Base-by-base conservation (phyloP, 2,888 invertebrate species). In the Epirrhoe tristata region DNA sequence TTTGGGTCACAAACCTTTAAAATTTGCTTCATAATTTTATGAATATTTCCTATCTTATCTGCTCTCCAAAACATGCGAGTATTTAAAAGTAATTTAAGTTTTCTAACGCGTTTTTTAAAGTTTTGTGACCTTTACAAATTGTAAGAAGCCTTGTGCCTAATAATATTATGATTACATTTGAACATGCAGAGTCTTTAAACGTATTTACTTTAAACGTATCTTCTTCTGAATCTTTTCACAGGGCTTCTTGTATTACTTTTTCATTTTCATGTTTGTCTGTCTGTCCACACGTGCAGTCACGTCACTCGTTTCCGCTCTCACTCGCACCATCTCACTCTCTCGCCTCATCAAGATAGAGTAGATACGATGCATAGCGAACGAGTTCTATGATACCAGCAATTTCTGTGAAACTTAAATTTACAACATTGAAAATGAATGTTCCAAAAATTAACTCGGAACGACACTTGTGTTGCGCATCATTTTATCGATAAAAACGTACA, bases 301-400 rank as follows among this genome's bases (percentile, higher is more conserved):
- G 90, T 88, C 91, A 91, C 89, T 84, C 88, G 88, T 92, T 91
- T 92, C 90, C 90, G 89, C 90, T 92, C 90, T 88, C 92, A 89
- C 91, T 85, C 90, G 90, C 93, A 91, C 91, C 88, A 88, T 90
- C 86, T 91, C 92, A 91, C 90, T 89, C 86, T 89, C 78, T 89
- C 88, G 89, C 89, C 88, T 90, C 92, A 92, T 91, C 82, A 82
- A 75, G 68, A 73, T 68, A 69, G 63, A 53, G 62, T 84, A 82
- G 81, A 89, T 86, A 83, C 82, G 70, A 73, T 75, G 74, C 75
- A 81, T 75, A 82, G 83, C 81, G 86, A 43, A 8, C 4, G 39
- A 43, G 39, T 43, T 43, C 39, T 12, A 12, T 43, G 39, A 43
- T 43, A 43, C 12, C 39, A 43, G n/a, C n/a, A n/a, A n/a, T n/a